Percentiles rank a stretch among this genome's conserved stretches.
These are phyloP conservation scores for Coregonus suidteri DNA, from an alignment of 2,797 vertebrate species.

Conservation along the genomic window DNA sequence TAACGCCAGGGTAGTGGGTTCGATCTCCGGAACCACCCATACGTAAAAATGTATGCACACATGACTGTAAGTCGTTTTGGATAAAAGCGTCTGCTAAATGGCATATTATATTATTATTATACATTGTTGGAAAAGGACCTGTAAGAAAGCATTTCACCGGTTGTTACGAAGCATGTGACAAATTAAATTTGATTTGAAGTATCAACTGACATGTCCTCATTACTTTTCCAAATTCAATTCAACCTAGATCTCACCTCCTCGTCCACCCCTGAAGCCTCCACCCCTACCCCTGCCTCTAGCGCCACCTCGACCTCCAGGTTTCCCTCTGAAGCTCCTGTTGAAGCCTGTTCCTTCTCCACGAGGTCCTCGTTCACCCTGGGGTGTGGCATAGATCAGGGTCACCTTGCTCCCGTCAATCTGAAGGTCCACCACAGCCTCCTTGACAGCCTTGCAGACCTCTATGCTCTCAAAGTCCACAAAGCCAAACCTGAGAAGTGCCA, in stretches of 20 bases:
- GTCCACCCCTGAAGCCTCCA: constrained; percentile 60
- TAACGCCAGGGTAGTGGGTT: too few species aligned
- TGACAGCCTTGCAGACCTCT: constrained; percentile 86
- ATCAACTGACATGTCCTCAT: background rate
- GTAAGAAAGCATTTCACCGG: too few species aligned
- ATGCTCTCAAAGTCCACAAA: constrained; percentile 89
- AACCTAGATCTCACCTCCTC: constrained; percentile 51
- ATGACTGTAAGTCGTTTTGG: too few species aligned
- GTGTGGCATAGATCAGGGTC: constrained; percentile 82
- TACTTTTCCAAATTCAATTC: background rate
- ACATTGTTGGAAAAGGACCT: too few species aligned
- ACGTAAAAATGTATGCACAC: too few species aligned
- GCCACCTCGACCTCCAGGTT: constrained; percentile 42
- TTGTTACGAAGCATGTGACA: too few species aligned
- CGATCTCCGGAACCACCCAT: too few species aligned
- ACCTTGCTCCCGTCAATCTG: constrained; percentile 90
- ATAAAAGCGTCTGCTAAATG: too few species aligned
- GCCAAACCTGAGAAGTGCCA: constrained; percentile 80
- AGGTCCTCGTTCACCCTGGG: constrained; percentile 66
- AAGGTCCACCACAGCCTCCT: constrained; percentile 88
- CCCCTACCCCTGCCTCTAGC: constrained; percentile 52
- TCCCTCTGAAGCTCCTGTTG: background rate
- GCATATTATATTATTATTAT: too few species aligned
- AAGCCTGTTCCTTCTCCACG: constrained; percentile 34
- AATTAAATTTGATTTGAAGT: background rate